phyloP scores from a whole-genome alignment of 2,888 invertebrate genomes.

The Hyles lineata region DNA sequence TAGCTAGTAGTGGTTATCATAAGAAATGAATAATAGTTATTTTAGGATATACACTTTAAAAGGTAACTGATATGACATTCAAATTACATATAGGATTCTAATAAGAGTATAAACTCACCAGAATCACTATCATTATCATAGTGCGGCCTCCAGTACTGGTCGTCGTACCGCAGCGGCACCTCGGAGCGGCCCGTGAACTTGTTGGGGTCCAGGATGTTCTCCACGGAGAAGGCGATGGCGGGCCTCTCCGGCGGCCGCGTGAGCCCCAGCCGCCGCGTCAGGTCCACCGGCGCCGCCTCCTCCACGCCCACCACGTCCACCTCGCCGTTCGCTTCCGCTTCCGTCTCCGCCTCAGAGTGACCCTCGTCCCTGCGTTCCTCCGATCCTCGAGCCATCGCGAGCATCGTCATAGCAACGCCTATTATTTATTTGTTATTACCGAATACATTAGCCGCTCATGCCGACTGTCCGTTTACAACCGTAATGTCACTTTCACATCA shows the following conservation, averaged over 20 bases:
- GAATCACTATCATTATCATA: slow-evolving; percentile 86
- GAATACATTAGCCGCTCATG: slow-evolving; percentile 34
- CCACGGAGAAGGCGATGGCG: slow-evolving; percentile 92
- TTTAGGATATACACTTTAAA: too few relatives aligned
- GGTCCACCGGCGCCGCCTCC: slow-evolving; percentile 78
- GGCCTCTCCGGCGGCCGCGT: slow-evolving; percentile 85
- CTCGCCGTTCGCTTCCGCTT: slow-evolving; percentile 70
- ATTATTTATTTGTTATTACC: slow-evolving; percentile 45
- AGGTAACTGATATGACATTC: too few relatives aligned
- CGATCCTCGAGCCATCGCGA: slow-evolving; percentile 80
- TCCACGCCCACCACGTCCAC: slow-evolving; percentile 81
- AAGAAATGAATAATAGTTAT: too few relatives aligned
- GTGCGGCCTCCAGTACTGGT: slow-evolving; percentile 84
- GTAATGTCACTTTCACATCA: slow-evolving; percentile 55
- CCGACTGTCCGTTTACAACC: background rate
- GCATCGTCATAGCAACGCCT: slow-evolving; percentile 83
- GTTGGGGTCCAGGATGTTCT: slow-evolving; percentile 95
- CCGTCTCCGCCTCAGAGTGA: slow-evolving; percentile 67
- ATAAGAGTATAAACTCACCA: slow-evolving; percentile 60
- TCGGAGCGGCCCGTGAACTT: slow-evolving; percentile 92
- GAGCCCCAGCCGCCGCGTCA: slow-evolving; percentile 81
- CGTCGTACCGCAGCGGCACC: slow-evolving; percentile 81
- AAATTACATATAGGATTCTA: background rate
- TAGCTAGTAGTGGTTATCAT: too few relatives aligned
- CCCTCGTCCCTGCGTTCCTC: slow-evolving; percentile 71